Base-by-base conservation (phyloP, 2,113 vertebrate species). In the Colossoma macropomum region DNA sequence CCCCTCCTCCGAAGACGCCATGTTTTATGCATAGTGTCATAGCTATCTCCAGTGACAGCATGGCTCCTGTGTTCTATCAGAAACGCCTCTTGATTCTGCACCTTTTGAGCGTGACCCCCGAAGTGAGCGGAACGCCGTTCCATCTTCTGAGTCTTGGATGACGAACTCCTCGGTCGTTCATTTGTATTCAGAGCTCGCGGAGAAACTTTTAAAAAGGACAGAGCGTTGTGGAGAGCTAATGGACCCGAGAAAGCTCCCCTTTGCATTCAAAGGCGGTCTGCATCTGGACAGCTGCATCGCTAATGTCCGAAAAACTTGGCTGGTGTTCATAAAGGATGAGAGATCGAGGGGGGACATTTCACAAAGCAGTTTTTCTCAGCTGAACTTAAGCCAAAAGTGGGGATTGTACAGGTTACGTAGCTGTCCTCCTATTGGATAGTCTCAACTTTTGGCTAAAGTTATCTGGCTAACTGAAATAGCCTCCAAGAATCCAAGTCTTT, bases 21-120 rank as follows among this genome's bases (percentile, higher is more conserved):
- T 80, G 83, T 85, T 85, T 89, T 66, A 81, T 82, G 81, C 88
- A 85, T 75, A 54, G 21, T n/a, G 71, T 82, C 65, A 27, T 23
- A 72, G 41, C 69, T 73, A 77, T 52, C 70, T 65, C 27, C 10
- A 52, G 62, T n/a, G 17, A 68, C 77, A 45, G 76, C 59, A 30
- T 41, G 85, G 75, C 69, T 78, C 52, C 78, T 75, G 50, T 25
- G 52, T 60, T 81, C 21, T 62, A 13, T 71, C 17, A 9, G 17
- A 50, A 12, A 56, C 11, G 16, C 59, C 59, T 62, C 59, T 62
- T 27, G 59, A 62, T 62, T 65, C 38, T 17, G 38, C 73, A 16
- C 50, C 52, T 63, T 69, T 70, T 76, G 23, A 54, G 50, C 65
- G 23, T 8, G 59, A 72, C 81, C 56, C 85, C 81, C 30, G 77